Percentiles rank a stretch among this genome's conserved stretches.
Conservation (phyloP, 1,140 invertebrate genomes). For the Tetramorium simillimum region DNA sequence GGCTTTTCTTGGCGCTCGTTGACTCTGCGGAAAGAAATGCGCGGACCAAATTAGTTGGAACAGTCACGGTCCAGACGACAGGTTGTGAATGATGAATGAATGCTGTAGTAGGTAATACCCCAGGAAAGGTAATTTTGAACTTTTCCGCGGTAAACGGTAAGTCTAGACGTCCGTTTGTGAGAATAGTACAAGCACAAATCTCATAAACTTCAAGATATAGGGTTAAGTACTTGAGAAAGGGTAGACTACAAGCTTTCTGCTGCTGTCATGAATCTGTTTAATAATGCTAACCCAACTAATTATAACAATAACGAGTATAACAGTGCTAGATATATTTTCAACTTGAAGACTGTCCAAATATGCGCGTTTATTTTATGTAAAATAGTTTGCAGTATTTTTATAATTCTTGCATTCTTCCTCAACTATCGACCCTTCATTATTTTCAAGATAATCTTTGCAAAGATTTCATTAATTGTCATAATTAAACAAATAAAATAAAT, state of each 20-base stretch:
- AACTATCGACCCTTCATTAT: neutral
- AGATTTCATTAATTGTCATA: neutral
- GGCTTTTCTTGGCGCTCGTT: constrained; percentile 28
- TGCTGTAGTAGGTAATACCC: constrained; percentile 44
- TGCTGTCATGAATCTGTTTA: constrained; percentile 9
- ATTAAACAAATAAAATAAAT: constrained; percentile 4
- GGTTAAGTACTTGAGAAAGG: neutral
- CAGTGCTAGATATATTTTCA: neutral
- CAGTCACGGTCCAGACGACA: constrained; percentile 56
- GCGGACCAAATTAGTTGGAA: constrained; percentile 58
- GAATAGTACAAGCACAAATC: constrained; percentile 35
- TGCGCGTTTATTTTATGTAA: neutral
- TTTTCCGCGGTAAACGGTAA: constrained; percentile 37
- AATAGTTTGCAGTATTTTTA: neutral
- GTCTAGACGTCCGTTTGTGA: constrained; percentile 40
- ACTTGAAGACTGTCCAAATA: neutral
- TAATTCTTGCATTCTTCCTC: neutral
- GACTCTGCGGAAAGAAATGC: constrained; percentile 51
- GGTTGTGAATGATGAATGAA: constrained; percentile 62
- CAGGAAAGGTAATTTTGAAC: constrained; percentile 58
- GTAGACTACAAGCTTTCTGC: constrained; percentile 17
- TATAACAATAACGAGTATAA: constrained; percentile 28
- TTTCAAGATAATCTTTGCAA: neutral
- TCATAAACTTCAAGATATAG: constrained; percentile 43
- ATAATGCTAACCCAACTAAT: constrained; percentile 40